Conservation (phyloP, 2,888 invertebrate genomes). For the Brassicogethes aeneus region DNA sequence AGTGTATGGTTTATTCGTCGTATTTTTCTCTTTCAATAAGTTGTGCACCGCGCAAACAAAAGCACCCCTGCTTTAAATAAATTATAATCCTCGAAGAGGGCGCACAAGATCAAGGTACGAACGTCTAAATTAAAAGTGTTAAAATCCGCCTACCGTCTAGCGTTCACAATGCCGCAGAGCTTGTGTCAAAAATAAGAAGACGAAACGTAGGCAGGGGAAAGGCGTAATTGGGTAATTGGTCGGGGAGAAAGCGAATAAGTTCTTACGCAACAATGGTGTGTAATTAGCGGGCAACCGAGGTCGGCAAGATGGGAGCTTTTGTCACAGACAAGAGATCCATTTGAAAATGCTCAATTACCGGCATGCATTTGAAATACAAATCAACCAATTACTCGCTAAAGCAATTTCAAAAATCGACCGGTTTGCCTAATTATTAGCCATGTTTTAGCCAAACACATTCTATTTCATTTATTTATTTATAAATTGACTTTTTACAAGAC, state of each 20-base stretch:
- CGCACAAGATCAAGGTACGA: too few relatives aligned
- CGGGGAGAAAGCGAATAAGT: constrained; percentile 29
- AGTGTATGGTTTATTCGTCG: too few relatives aligned
- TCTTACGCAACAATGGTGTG: constrained; percentile 33
- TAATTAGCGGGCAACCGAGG: constrained; percentile 33
- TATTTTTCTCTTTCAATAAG: too few relatives aligned
- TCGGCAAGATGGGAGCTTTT: constrained; percentile 28
- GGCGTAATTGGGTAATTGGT: constrained; percentile 35
- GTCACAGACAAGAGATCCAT: constrained; percentile 21
- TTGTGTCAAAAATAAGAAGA: constrained; percentile 18
- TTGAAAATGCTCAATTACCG: constrained; percentile 25
- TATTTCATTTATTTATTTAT: too few relatives aligned
- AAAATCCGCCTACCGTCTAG: background rate
- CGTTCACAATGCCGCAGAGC: constrained; percentile 18
- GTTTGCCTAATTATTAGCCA: too few relatives aligned
- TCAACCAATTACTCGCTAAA: background rate
- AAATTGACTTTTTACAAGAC: too few relatives aligned
- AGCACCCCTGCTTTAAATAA: too few relatives aligned
- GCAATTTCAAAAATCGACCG: background rate
- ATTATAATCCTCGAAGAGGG: too few relatives aligned
- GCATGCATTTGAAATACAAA: constrained; percentile 1
- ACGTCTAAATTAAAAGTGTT: background rate
- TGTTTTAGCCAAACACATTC: too few relatives aligned
- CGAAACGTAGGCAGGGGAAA: constrained; percentile 10
- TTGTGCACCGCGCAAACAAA: too few relatives aligned